phyloP scores from a whole-genome alignment of 23 tunicate species.

The Ascidia mentula region DNA sequence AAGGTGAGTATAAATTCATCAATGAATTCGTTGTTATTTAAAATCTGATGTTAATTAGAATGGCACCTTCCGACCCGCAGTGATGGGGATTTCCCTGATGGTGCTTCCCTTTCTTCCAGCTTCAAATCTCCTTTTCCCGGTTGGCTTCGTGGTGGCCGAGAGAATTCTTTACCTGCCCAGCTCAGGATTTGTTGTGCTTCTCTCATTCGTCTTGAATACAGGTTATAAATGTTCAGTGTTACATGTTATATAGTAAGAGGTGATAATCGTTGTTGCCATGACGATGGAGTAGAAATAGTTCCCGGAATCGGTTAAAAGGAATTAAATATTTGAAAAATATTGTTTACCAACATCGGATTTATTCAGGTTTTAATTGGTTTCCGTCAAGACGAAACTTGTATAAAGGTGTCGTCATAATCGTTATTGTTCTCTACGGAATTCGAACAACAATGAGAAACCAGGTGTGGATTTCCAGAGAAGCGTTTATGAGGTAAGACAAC shows the following conservation, averaged over 20 bases:
- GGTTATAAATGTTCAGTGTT: too few relatives aligned
- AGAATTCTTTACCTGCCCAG: conserved; percentile 78
- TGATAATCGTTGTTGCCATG: too few relatives aligned
- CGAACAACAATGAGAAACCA: conserved; percentile 8
- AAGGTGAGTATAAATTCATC: not conserved
- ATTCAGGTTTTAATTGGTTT: not conserved
- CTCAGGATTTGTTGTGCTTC: conserved; percentile 55
- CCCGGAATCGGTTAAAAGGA: too few relatives aligned
- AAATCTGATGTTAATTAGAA: not conserved
- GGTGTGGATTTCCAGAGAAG: conserved; percentile 6
- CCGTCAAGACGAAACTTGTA: not conserved
- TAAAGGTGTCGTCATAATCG: not conserved
- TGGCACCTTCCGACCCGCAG: not conserved
- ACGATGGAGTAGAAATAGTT: too few relatives aligned
- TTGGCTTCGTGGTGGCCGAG: conserved; percentile 96
- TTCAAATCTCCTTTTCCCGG: conserved; percentile 89
- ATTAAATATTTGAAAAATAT: too few relatives aligned
- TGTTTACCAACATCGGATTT: too few relatives aligned
- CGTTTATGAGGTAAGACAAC: not conserved
- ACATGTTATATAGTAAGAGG: too few relatives aligned
- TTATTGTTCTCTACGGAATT: not conserved
- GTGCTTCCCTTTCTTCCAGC: conserved; percentile 90
- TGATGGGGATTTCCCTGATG: conserved; percentile 40
- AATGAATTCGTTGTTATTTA: not conserved
- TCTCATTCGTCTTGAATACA: not conserved